phyloP scores from a whole-genome alignment of 2,113 vertebrate genomes.

The Terrapene triunguis region DNA sequence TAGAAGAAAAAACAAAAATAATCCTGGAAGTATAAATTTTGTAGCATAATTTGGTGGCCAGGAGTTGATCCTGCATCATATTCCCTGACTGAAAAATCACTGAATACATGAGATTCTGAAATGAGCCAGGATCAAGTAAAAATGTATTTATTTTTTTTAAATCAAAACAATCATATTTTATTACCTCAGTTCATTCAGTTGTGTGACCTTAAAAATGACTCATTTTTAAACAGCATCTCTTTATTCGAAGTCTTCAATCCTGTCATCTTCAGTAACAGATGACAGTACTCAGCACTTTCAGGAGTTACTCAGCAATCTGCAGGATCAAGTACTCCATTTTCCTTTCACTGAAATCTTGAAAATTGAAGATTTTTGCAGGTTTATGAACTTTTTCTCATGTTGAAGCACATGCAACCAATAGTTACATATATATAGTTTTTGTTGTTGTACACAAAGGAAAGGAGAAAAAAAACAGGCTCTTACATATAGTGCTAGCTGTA shows the following conservation, averaged over 20 bases:
- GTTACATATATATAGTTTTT: no score
- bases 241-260: not conserved
- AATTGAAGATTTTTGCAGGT: not conserved
- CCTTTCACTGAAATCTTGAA: not conserved
- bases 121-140: not conserved
- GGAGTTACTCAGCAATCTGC: not conserved
- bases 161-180: not conserved
- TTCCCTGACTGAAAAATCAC: not conserved
- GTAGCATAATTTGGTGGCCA: not conserved
- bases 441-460: not conserved
- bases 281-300: not conserved
- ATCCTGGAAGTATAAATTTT: not conserved
- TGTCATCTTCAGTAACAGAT: rapidly evolving
- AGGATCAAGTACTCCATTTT: not conserved
- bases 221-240: not conserved
- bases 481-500: no score
- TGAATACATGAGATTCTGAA: not conserved
- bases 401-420: no score
- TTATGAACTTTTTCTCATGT: no score
- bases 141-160: not conserved
- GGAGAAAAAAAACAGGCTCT: not conserved
- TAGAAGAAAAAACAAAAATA: not conserved
- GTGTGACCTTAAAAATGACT: not conserved
- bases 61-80: not conserved
- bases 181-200: not conserved